Base-by-base conservation (phyloP, 2,113 vertebrate genomes). In the Prolemur simus region DNA sequence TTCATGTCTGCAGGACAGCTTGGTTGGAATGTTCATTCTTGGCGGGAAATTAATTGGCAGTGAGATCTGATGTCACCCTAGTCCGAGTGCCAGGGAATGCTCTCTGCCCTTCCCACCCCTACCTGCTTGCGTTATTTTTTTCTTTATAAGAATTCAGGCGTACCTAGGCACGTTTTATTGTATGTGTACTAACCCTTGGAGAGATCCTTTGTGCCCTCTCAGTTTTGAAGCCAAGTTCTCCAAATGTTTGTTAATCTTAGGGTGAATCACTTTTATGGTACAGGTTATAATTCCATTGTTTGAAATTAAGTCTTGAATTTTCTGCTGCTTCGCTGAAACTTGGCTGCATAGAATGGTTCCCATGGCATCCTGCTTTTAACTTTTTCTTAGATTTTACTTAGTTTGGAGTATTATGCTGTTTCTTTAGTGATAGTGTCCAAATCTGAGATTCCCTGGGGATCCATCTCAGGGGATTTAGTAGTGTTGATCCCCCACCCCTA, bases 291-390 rank as follows among this genome's bases (percentile, higher is more conserved):
- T 85, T 87, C 21, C 23, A 25, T 76, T 68, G 45, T 97, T 92
- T 91, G 77, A 92, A 90, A 84, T 39, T 45, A 64, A 73, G n/a
- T 87, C 96, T 80, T 94, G 68, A 52, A 71, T 94, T 87, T 77
- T 91, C 29, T 84, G 29, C 52, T 76, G 49, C 32, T 60, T 90
- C 52, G 52, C n/a, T 64, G 14, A 80, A 94, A 58, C 18, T 54
- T 83, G 71, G 25, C 54, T 34, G 13, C 2, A 5, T 47, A 68
- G 87, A n/a, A 54, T 89, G 95, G 73, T 84, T 90, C 49, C 27
- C 64, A 37, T n/a, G 56, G 23, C n/a, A 69, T 90, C 17, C 42
- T 64, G 23, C 42, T 56, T 87, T 68, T 84, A 15, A 45, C n/a
- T 37, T 93, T 56, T 39, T 37, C 83, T 63, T 76, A 14, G 54